Evolutionary conservation across 2,888 invertebrate genomes (phyloP).

Genomic region (Panopea generosa): DNA sequence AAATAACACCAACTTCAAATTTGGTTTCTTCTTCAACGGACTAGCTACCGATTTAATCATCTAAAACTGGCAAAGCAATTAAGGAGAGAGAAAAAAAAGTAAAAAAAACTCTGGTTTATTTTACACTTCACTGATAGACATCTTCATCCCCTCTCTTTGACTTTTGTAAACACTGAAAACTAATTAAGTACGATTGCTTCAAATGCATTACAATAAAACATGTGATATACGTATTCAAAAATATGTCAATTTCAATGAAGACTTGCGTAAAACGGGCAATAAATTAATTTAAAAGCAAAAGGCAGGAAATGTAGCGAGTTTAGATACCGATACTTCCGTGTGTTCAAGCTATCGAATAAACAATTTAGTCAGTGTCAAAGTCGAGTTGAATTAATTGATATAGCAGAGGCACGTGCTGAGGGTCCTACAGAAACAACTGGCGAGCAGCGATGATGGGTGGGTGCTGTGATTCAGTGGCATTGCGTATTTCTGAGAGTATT

Average conservation of each 20-base stretch:
- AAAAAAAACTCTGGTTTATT: not conserved
- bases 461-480: too few relatives aligned
- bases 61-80: too few relatives aligned
- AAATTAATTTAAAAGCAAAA: slow-evolving; percentile 52
- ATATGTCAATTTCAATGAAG: slow-evolving; percentile 25
- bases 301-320: slow-evolving; percentile 47
- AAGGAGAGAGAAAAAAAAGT: too few relatives aligned
- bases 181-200: slow-evolving; percentile 30
- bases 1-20: too few relatives aligned
- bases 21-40: too few relatives aligned
- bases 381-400: slow-evolving; percentile 14
- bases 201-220: slow-evolving; percentile 31
- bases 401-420: not conserved
- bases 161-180: slow-evolving; percentile 20
- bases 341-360: slow-evolving; percentile 42
- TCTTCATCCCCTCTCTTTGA: slow-evolving; percentile 10
- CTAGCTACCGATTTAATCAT: too few relatives aligned
- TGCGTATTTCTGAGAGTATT: too few relatives aligned
- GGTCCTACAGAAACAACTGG: too few relatives aligned
- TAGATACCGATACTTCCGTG: slow-evolving; percentile 47
- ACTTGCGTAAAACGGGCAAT: slow-evolving; percentile 48
- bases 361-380: slow-evolving; percentile 47
- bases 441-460: too few relatives aligned
- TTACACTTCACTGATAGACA: not conserved
- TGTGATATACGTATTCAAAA: slow-evolving; percentile 39